Base-by-base conservation (phyloP, 2,113 vertebrate species). In the Phalacrocorax carbo region DNA sequence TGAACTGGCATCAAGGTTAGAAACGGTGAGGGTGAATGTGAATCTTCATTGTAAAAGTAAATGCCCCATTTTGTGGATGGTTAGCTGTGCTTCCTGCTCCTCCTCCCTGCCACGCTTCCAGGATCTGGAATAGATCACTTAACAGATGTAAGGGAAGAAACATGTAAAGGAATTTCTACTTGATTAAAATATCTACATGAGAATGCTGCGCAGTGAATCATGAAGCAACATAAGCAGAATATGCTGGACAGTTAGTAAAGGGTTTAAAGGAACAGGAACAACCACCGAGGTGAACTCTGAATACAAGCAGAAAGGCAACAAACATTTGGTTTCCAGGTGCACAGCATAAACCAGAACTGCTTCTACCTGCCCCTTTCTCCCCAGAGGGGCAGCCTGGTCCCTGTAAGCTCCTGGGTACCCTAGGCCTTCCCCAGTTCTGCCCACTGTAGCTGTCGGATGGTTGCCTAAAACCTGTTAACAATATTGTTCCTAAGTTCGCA, bases 1-100 rank as follows among this genome's bases (percentile, higher is more conserved):
- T 82, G 73, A 96, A 91, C 73, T 96, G 96, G 94, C 96, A 95
- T 44, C 68, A 81, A 90, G 83, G 89, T 88, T 93, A 96, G 86
- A 90, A 93, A 82, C 3, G 21, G 64, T 72, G 75, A 87, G 66
- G 48, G 32, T 0, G 0, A 91, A 88, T n/a, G 54, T 30, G 69
- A 88, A 83, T 60, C 64, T 72, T 65, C 44, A n/a, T 15, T 81
- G 60, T 51, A 36, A 23, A 85, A 76, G 68, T 34, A 89, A 95
- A 86, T n/a, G 46, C 15, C 27, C 64, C 2, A 1, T 57, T 93
- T 65, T 73, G 75, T 40, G 46, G 58, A 18, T 10, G 16, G 42
- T 36, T 82, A 54, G 62, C 44, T 1, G 10, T 0, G 5, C 69
- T 73, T 82, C 52, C 66, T 61, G 48, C n/a, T 70, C 40, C 20